Percentiles rank a stretch among this genome's conserved stretches.
These are phyloP conservation scores for Spicauda simplicius DNA, from an alignment of 2,888 invertebrate genomes.

Conservation along the genomic window DNA sequence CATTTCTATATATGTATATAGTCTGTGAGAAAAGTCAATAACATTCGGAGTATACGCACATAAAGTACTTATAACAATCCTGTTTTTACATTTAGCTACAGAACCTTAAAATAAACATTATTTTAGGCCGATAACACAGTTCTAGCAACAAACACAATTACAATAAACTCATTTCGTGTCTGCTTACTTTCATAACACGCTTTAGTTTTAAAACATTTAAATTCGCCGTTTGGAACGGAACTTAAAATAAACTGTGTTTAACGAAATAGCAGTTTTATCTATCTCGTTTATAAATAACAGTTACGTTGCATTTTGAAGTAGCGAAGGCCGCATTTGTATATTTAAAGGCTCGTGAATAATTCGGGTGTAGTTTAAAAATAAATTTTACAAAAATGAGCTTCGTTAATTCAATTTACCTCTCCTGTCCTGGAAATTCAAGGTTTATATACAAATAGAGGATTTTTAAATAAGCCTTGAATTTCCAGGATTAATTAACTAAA, in stretches of 20 bases:
- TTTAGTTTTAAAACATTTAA: constrained; percentile 29
- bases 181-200: constrained; percentile 28
- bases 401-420: no score
- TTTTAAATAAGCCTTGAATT: no score
- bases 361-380: no score
- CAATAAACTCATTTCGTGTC: constrained; percentile 19
- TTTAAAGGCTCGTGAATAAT: not conserved
- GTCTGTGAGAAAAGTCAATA: no score
- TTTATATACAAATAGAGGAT: no score
- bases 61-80: no score
- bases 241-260: constrained; percentile 21
- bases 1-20: no score
- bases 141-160: constrained; percentile 5
- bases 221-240: constrained; percentile 15
- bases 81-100: no score
- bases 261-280: constrained; percentile 13
- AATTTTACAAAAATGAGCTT: no score
- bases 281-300: constrained; percentile 19
- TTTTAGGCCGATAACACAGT: not conserved
- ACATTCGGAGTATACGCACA: no score
- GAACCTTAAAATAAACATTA: not conserved
- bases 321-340: not conserved
- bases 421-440: no score
- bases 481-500: no score
- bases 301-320: not conserved